Conservation (phyloP, 2,888 invertebrate species). For the Caradrina kadenii region DNA sequence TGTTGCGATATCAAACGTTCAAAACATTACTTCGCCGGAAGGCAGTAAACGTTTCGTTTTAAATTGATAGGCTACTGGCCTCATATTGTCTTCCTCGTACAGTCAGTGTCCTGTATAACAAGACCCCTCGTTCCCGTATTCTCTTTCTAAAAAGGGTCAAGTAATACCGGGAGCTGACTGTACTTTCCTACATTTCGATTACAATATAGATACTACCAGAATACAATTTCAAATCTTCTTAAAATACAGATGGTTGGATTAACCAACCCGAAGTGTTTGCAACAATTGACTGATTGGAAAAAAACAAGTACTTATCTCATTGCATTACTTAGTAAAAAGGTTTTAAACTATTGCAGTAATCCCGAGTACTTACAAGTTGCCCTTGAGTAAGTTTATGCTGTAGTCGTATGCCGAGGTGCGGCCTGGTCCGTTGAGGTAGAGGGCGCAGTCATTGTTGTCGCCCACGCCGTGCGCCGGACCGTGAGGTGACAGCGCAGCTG, state of each 20-base stretch:
- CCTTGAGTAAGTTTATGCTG: slow-evolving; percentile 95
- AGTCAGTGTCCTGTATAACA: too few species aligned
- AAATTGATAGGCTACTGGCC: not conserved
- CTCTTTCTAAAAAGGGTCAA: too few species aligned
- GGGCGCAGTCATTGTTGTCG: slow-evolving; percentile 93
- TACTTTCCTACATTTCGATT: too few species aligned
- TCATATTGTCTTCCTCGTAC: not conserved
- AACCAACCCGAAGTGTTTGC: not conserved
- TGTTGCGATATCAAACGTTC: slow-evolving; percentile 30
- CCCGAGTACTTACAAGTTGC: slow-evolving; percentile 93
- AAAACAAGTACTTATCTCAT: slow-evolving; percentile 17
- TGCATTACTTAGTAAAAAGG: slow-evolving; percentile 15
- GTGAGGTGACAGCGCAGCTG: slow-evolving; percentile 70
- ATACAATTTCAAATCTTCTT: too few species aligned
- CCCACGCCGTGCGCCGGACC: slow-evolving; percentile 75
- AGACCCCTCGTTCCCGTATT: too few species aligned
- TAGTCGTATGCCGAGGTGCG: slow-evolving; percentile 96
- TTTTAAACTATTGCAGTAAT: slow-evolving; percentile 21
- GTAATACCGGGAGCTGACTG: too few species aligned
- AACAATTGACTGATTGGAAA: slow-evolving; percentile 10
- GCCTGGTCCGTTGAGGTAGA: slow-evolving; percentile 94
- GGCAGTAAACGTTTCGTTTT: not conserved
- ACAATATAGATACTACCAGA: too few species aligned
- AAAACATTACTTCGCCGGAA: slow-evolving; percentile 12
- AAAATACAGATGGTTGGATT: not conserved